Evolutionary conservation across 2,888 invertebrate genomes (phyloP), one percentile per base, ranked within the genome.

Genomic region (Pristionchus fissidentatus): DNA sequence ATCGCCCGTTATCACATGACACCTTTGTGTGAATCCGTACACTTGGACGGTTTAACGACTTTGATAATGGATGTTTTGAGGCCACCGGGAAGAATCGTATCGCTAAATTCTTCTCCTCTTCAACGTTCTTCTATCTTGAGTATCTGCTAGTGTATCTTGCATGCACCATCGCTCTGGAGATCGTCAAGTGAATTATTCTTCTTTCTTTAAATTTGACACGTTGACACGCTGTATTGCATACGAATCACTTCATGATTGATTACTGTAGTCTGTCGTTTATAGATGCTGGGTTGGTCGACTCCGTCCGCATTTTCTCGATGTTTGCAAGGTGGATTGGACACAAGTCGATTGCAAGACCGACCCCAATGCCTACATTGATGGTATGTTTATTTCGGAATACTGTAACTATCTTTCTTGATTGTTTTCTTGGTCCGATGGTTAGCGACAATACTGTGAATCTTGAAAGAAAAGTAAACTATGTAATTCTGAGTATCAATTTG

Each of bases 271-370:
- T 22, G 29, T 8, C n/a, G 2, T 22, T n/a, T 80, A n/a, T n/a
- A 83, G 83, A 96, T 96, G 87, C 97, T 98, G 93, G 97, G 95
- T 97, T 87, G 98, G 98, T 66, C 95, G 97, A 84, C 93, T 98
- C 87, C 94, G 98, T 88, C 98, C 98, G 52, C 97, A 99, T 93
- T 99, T 98, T 94, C 95, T 97, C 92, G 95, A 94, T 87, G 95
- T 97, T 0, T 99, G 98, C 92, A 93, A 94, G 83, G 97, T 98
- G 15, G 91, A 92, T 83, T 90, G 88, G 88, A 84, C 86, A 4
- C 84, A 86, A 66, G 86, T 90, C 62, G 88, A 89, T 62, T 90
- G 89, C 82, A 84, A 79, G 4, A 80, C 85, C 3, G 86, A 88
- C 49, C 85, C 87, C 35, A 75, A 85, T 8, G 88, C 86, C 4